phyloP scores from a whole-genome alignment of 92 coral and sea anemone species.

The Bergia sp. region DNA sequence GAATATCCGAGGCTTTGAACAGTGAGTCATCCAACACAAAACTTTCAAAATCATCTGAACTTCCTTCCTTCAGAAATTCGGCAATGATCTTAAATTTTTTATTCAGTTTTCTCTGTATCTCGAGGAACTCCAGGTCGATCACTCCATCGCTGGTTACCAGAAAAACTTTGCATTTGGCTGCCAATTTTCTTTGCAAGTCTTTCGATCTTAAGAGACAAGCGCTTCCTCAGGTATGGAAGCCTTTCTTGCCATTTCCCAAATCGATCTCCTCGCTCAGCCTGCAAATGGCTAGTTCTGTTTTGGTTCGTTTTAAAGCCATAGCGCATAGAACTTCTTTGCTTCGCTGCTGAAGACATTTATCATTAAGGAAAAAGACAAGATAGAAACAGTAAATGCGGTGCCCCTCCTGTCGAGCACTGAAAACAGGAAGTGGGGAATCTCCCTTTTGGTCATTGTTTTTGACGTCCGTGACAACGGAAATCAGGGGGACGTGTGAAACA shows the following conservation, averaged over 20 bases:
- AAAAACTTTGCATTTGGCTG: conserved; percentile 30
- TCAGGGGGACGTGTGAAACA: conserved; percentile 2
- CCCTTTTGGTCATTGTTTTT: not conserved
- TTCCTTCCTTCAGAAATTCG: conserved; percentile 6
- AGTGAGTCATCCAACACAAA: not conserved
- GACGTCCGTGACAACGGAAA: not conserved
- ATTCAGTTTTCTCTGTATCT: not conserved
- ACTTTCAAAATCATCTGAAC: conserved; percentile 4
- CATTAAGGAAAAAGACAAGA: too few species aligned
- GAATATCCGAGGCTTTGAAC: conserved; percentile 18
- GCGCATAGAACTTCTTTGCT: not conserved
- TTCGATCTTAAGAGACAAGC: conserved; percentile 38
- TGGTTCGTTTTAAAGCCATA: not conserved
- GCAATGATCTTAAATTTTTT: conserved; percentile 2
- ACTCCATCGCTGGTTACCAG: conserved; percentile 31
- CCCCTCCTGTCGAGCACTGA: not conserved
- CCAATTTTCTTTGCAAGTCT: not conserved
- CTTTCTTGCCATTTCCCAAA: conserved; percentile 1
- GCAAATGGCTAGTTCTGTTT: conserved; percentile 10
- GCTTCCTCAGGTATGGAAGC: conserved; percentile 13
- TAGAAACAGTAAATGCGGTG: not conserved
- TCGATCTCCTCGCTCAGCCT: conserved; percentile 26
- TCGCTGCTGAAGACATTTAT: too few species aligned
- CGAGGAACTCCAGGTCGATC: not conserved
- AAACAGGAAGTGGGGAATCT: conserved; percentile 16